Evolutionary conservation across 2,888 invertebrate species (phyloP).

Genomic region (Plagodis pulveraria): DNA sequence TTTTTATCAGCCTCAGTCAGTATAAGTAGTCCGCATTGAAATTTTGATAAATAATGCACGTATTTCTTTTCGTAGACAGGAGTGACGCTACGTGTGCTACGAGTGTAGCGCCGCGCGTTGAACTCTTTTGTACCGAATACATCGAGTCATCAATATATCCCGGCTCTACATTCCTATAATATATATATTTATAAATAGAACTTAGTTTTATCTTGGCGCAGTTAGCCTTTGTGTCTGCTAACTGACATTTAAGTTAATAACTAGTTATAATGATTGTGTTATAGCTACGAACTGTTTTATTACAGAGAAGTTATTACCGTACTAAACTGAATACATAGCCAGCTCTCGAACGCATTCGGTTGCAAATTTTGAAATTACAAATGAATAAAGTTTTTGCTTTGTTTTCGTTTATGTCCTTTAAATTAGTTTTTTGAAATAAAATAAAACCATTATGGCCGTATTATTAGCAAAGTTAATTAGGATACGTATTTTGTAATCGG

Average conservation of each 20-base stretch:
- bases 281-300: conserved; percentile 46
- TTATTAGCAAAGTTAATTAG: conserved; percentile 20
- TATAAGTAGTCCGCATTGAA: too few species aligned
- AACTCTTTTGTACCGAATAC: conserved; percentile 54
- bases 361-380: conserved; percentile 30
- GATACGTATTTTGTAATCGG: conserved; percentile 22
- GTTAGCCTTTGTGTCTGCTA: conserved; percentile 50
- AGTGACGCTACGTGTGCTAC: conserved; percentile 23
- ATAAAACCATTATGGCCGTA: conserved; percentile 1
- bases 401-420: conserved; percentile 4
- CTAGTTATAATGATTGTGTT: conserved; percentile 45
- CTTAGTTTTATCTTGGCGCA: conserved; percentile 35
- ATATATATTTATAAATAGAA: conserved; percentile 12
- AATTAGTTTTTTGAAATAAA: conserved; percentile 15
- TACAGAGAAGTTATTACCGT: conserved; percentile 43
- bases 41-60: too few species aligned
- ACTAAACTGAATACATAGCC: conserved; percentile 42
- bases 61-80: conserved; percentile 1
- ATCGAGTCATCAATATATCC: conserved; percentile 7
- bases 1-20: too few species aligned
- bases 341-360: conserved; percentile 33
- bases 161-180: neutral
- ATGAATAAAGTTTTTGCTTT: conserved; percentile 11
- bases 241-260: conserved; percentile 58
- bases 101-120: conserved; percentile 49